Evolutionary conservation across 2,797 vertebrate species (phyloP), one percentile per base, ranked within the genome.

Genomic region (Semotilus atromaculatus): DNA sequence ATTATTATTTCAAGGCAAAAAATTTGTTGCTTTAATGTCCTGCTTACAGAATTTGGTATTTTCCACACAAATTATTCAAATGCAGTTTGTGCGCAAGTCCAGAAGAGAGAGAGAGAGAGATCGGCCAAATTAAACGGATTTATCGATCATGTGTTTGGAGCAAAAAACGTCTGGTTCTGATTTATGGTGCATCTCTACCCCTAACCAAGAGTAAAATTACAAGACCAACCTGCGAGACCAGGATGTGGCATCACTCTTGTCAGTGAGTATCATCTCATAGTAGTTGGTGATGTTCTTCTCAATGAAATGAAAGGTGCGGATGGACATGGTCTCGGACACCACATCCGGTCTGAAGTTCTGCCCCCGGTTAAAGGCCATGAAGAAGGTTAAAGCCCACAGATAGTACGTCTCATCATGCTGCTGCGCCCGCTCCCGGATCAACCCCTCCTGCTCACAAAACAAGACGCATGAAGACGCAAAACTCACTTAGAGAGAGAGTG

Each of bases 281-380:
- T 99, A 99, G 86, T 95, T 96, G 78, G 97, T 98, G 88, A 99
- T 94, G 93, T 97, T 98, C 89, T 96, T 96, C 92, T 99, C 97
- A 2, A 99, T 97, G 87, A 96, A 99, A 92, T 99, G 96, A 92
- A 99, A 99, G 11, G 97, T 91, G 0, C 97, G 96, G 84, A 97
- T 92, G 0, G 97, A 95, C 91, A 99, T 95, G 0, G 98, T 99
- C 93, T 99, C 98, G 0, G 98, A 99, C 71, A 99, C 97, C 1
- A 99, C 93, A 89, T 97, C 96, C 0, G 97, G 95, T 11, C 91
- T 95, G 93, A 98, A 99, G 87, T 93, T 92, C 0, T 93, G 95
- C 23, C 95, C 90, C n/a, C 98, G 96, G 91, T 98, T 99, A 91
- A 99, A 99, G 70, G 96, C 96, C 98, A 99, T 99, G 91, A 99